Base-by-base conservation (phyloP, 1,140 invertebrate genomes). In the Danaus plexippus region DNA sequence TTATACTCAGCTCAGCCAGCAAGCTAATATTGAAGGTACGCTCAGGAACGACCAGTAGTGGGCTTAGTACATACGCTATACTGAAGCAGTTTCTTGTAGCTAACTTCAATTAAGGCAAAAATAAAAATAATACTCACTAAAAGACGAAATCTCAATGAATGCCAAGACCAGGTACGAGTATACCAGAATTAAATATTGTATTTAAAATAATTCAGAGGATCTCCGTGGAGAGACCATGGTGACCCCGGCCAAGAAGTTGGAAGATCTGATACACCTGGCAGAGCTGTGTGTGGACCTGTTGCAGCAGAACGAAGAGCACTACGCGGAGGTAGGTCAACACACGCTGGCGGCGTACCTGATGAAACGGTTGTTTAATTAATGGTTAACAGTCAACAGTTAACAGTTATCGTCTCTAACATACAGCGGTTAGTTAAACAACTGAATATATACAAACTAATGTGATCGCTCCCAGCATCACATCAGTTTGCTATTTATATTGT, bases 251-350 rank as follows among this genome's bases (percentile, higher is more conserved):
- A 96, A 95, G 86, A 97, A 98, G 80, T 89, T 99, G 11, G 97
- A 99, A 80, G 97, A 99, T 85, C 90, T 99, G 11, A 98, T 99
- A 74, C 97, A 97, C 79, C 90, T 99, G 50, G 96, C 98, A 11
- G 98, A 99, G 81, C 90, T 99, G 9, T 99, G 98, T 88, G 98
- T 99, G 43, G 98, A 99, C 86, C 90, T 99, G 9, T 88, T 99
- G 46, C 98, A 99, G 84, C 98, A 99, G 88, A 99, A 99, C 80
- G 98, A 99, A 89, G 98, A 99, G 86, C 97, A 99, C 87, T 99
- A 99, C 89, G 97, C 97, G 61, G 98, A 99, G 96, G 98, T 99
- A 93, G 90, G 52, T n/a, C 43, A n/a, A 15, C 41, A 12, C 11
- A 43, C 32, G 22, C 41, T 50, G 9, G 11, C 8, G 41, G 9